phyloP scores from a whole-genome alignment of 2,797 vertebrate species.

The Sebastiscus albofasciatus region DNA sequence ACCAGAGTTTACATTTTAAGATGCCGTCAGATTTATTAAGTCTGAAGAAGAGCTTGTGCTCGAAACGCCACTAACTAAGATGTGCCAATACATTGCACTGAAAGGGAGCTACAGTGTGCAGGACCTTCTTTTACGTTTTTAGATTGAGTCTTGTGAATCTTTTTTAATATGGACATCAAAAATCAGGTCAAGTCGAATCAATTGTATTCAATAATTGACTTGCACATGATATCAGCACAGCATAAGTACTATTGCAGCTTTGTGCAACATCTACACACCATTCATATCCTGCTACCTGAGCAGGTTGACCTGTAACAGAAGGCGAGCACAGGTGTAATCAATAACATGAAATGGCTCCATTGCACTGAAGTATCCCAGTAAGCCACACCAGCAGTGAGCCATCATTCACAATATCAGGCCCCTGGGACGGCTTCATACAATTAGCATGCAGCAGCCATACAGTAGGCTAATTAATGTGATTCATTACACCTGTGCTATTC shows the following conservation, averaged over 20 bases:
- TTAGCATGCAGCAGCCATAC: not conserved
- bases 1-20: no score
- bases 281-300: not conserved
- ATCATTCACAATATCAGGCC: not conserved
- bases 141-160: not conserved
- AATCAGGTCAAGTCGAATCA: not conserved
- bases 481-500: not conserved
- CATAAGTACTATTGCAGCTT: not conserved
- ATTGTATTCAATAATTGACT: not conserved
- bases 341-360: not conserved
- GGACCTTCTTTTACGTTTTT: no score
- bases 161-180: not conserved
- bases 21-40: no score
- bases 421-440: not conserved
- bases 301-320: not conserved
- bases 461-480: not conserved
- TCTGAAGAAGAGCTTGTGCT: no score
- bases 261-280: not conserved
- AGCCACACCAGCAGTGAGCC: not conserved
- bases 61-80: fast-evolving
- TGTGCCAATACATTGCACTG: no score
- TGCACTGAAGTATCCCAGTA: not conserved
- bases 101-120: no score
- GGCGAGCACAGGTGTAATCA: not conserved
- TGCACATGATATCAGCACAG: not conserved